Conservation (phyloP, 2,888 invertebrate species). For the Calameuta filiformis region DNA sequence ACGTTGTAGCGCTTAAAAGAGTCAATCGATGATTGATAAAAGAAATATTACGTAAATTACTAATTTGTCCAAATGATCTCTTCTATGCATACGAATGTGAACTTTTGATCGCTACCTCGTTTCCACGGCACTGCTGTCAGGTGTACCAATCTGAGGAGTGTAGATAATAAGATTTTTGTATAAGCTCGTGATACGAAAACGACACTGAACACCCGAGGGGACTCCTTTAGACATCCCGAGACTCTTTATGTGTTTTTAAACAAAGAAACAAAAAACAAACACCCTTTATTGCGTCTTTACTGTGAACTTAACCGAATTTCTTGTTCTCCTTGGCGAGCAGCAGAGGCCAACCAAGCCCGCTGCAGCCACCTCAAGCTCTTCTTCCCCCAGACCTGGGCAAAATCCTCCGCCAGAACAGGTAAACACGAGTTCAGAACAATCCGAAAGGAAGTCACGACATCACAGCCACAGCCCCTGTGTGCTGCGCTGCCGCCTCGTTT, state of each 20-base stretch:
- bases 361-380: conserved; percentile 68
- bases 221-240: not conserved
- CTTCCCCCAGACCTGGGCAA: conserved; percentile 69
- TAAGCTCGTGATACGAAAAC: not conserved
- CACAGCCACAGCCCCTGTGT: conserved; percentile 44
- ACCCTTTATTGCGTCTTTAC: conserved; percentile 15
- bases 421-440: conserved; percentile 59
- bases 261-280: not conserved
- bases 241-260: not conserved
- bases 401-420: conserved; percentile 72
- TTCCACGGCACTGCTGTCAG: too few species aligned
- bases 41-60: too few species aligned
- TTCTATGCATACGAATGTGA: too few species aligned
- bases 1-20: not conserved
- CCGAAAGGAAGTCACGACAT: conserved; percentile 15
- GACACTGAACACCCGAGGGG: not conserved
- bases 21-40: not conserved
- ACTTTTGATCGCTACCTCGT: too few species aligned
- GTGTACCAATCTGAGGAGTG: not conserved
- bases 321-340: conserved; percentile 66
- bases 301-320: conserved; percentile 57
- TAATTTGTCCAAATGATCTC: too few species aligned
- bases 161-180: not conserved
- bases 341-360: conserved; percentile 70
- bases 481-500: conserved; percentile 34